Percentiles rank a stretch among this genome's conserved stretches.
Evolutionary conservation across 2,113 vertebrate species (phyloP).

Genomic region (Poicephalus gulielmi): DNA sequence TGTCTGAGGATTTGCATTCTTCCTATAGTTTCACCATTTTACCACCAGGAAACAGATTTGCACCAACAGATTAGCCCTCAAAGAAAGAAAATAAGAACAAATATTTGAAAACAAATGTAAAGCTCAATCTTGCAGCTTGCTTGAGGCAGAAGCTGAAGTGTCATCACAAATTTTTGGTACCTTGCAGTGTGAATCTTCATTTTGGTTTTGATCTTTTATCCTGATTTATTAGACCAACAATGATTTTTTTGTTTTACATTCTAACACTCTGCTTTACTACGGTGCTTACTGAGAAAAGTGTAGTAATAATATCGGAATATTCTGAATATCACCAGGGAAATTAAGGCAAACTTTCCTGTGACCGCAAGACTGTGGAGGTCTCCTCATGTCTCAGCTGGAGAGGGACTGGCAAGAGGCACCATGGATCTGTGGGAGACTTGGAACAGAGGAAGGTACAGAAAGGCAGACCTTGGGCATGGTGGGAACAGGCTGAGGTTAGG

Average conservation of each 20-base stretch:
- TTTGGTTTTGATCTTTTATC: background rate
- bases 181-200: background rate
- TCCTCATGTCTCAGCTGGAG: background rate
- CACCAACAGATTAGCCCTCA: background rate
- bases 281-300: background rate
- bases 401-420: background rate
- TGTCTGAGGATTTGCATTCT: background rate
- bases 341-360: background rate
- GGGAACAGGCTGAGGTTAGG: background rate
- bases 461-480: too few species aligned
- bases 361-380: rapidly evolving
- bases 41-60: background rate
- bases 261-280: background rate
- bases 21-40: background rate
- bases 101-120: background rate
- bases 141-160: background rate
- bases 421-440: rapidly evolving
- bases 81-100: background rate
- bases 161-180: background rate
- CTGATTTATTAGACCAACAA: background rate
- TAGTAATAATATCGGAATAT: background rate
- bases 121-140: background rate
- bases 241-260: background rate
- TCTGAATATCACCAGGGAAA: background rate
- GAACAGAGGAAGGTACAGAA: too few species aligned